Evolutionary conservation across 2,797 vertebrate species (phyloP).

Genomic region (Muraenolepis orangiensis): DNA sequence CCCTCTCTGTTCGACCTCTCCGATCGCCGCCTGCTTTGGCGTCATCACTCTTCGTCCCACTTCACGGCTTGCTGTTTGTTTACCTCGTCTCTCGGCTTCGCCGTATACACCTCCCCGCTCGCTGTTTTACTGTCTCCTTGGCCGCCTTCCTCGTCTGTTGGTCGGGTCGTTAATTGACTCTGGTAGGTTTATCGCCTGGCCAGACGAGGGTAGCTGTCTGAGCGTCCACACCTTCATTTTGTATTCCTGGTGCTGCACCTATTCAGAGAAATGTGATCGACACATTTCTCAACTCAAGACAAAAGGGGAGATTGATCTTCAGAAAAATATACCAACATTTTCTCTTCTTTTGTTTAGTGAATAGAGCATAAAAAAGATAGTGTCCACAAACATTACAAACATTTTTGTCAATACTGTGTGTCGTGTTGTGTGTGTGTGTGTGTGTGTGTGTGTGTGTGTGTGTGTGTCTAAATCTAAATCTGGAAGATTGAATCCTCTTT

Average conservation of each 20-base stretch:
- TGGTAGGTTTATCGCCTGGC: not conserved
- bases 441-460: too few species aligned
- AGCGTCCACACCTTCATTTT: not conserved
- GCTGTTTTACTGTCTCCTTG: conserved; percentile 8
- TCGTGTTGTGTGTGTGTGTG: not conserved
- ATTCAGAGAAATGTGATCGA: not conserved
- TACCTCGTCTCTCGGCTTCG: not conserved
- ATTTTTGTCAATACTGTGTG: not conserved
- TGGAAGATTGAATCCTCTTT: too few species aligned
- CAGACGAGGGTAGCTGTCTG: not conserved
- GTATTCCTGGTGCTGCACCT: not conserved
- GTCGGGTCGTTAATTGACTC: not conserved
- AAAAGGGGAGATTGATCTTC: not conserved
- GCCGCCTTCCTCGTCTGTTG: conserved; percentile 14
- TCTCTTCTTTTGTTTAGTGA: not conserved
- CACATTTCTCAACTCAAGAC: not conserved
- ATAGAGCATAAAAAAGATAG: not conserved
- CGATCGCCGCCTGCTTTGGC: not conserved
- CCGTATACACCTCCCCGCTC: not conserved
- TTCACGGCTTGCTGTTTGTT: conserved; percentile 13
- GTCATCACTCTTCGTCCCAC: conserved; percentile 1
- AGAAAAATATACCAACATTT: not conserved
- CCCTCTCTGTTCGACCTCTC: not conserved
- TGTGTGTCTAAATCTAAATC: too few species aligned
- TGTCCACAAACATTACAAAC: not conserved